Evolutionary conservation across 2,113 vertebrate species (phyloP).

Genomic region (Raja brachyura): DNA sequence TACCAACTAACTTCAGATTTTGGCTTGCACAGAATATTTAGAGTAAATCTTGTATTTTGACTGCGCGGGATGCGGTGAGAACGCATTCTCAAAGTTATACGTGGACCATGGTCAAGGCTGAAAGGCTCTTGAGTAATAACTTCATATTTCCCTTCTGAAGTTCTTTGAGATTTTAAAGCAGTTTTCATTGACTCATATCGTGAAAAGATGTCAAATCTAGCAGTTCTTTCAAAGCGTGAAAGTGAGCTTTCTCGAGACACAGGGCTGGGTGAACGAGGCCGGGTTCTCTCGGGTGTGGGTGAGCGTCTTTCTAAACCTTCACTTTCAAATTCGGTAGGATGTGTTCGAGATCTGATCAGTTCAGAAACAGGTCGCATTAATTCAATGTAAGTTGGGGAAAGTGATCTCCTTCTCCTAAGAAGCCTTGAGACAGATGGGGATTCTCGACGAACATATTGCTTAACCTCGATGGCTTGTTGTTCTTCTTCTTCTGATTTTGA

Average conservation of each 20-base stretch:
- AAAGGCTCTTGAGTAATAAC: constrained; percentile 84
- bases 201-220: constrained; percentile 84
- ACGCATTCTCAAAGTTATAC: constrained; percentile 86
- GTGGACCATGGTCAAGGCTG: constrained; percentile 82
- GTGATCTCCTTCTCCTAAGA: constrained; percentile 78
- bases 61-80: constrained; percentile 81
- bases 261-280: constrained; percentile 94
- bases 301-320: constrained; percentile 67
- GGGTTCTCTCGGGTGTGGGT: constrained; percentile 70
- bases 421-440: constrained; percentile 66
- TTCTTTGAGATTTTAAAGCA: constrained; percentile 76
- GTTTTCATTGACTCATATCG: constrained; percentile 90
- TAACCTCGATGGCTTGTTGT: constrained; percentile 59
- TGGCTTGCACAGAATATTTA: constrained; percentile 89
- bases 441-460: constrained; percentile 54
- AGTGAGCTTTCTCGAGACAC: constrained; percentile 76
- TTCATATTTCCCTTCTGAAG: constrained; percentile 75
- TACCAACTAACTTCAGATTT: constrained; percentile 85
- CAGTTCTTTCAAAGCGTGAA: constrained; percentile 81
- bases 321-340: constrained; percentile 52
- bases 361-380: constrained; percentile 87
- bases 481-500: constrained; percentile 63
- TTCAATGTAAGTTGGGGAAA: constrained; percentile 86
- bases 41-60: constrained; percentile 78
- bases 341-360: constrained; percentile 66